phyloP scores from a whole-genome alignment of 1,140 invertebrate genomes.

The Notospermus geniculatus region DNA sequence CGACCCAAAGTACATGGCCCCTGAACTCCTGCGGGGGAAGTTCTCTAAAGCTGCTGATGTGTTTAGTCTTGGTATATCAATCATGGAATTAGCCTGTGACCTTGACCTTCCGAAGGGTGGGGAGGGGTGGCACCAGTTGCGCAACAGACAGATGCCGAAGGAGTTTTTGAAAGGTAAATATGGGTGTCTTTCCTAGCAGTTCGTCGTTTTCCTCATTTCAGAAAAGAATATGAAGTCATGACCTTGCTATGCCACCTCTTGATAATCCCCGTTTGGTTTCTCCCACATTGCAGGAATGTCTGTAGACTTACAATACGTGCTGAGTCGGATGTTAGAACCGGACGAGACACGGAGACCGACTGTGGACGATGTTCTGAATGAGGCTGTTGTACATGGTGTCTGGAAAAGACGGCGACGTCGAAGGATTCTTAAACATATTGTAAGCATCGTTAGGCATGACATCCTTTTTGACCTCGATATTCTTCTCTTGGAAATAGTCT shows the following conservation, averaged over 20 bases:
- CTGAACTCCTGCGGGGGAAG: slow-evolving; percentile 67
- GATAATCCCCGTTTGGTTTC: slow-evolving; percentile 25
- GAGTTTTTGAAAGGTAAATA: slow-evolving; percentile 51
- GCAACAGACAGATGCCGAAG: slow-evolving; percentile 59
- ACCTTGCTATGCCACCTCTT: slow-evolving; percentile 5
- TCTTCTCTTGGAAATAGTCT: not conserved
- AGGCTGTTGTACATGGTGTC: not conserved
- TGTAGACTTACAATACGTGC: slow-evolving; percentile 60
- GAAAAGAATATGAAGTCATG: not conserved
- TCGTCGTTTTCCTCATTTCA: not conserved
- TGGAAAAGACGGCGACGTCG: slow-evolving; percentile 13
- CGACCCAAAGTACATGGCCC: slow-evolving; percentile 73
- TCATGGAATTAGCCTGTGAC: slow-evolving; percentile 71
- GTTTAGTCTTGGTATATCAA: slow-evolving; percentile 70
- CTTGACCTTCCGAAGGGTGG: slow-evolving; percentile 69
- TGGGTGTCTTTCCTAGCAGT: not conserved
- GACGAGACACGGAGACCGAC: slow-evolving; percentile 59
- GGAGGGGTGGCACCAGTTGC: slow-evolving; percentile 67
- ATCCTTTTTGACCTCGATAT: not conserved
- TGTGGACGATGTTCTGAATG: slow-evolving; percentile 51
- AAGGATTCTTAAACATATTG: not conserved
- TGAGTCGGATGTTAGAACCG: slow-evolving; percentile 62
- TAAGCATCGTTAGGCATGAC: slow-evolving; percentile 5
- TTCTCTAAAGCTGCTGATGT: slow-evolving; percentile 63
- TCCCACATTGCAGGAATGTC: slow-evolving; percentile 57